Base-by-base conservation (phyloP, 2,888 invertebrate genomes). In the Standfussiana lucernea region DNA sequence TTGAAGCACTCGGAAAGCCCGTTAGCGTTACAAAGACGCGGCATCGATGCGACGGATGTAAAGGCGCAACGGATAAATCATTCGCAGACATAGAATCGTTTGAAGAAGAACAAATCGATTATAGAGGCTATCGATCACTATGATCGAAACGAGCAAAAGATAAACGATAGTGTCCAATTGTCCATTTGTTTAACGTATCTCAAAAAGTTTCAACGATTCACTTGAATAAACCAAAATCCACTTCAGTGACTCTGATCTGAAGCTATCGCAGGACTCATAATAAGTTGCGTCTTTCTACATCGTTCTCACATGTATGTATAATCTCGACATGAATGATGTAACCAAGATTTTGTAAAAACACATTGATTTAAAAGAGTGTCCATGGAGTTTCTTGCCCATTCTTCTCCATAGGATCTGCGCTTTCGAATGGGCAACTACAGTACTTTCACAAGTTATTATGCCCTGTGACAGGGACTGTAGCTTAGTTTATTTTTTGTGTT, bases 11-110 rank as follows among this genome's bases (percentile, higher is more conserved):
- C 83, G 78, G 79, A 77, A 88, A 90, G 88, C 90, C 90, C 88
- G 91, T 93, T 91, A 92, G 88, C 92, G 91, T 91, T 92, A 93
- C 93, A 94, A 94, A 94, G 92, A 90, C 82, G 89, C 89, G 91
- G 91, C 91, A 92, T 93, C 91, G 90, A 90, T 88, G 88, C 88
- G 85, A 88, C 79, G 90, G 90, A 88, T 87, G 90, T 92, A 91
- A 93, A 93, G 93, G 92, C 89, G 89, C 90, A 90, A 88, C 92
- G 93, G 92, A 95, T 95, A 95, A 95, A 95, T 95, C 95, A 94
- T 93, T 91, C 85, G 82, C 78, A 90, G 91, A 91, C 89, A 90
- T 89, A 88, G 89, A 92, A 93, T 92, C 91, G 90, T 88, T 90
- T 89, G 87, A 89, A 84, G 73, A 79, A 88, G 86, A 90, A 91